phyloP scores from a whole-genome alignment of 2,888 invertebrate genomes.

The Maniola hyperantus region DNA sequence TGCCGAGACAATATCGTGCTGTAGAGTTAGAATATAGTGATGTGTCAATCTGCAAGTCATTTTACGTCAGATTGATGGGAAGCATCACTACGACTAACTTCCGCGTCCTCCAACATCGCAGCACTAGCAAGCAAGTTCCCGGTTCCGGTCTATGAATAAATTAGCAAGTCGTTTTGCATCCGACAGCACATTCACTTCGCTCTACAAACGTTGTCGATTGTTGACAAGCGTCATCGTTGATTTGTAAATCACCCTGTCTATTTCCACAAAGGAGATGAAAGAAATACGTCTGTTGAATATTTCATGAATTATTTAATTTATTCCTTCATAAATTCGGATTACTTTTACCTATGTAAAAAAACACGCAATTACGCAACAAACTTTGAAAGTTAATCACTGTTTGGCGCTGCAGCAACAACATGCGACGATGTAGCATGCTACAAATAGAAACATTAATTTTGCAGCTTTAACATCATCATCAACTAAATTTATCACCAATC shows the following conservation, averaged over 20 bases:
- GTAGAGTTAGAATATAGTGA: no score
- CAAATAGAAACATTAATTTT: no score
- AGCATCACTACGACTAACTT: conserved; percentile 5
- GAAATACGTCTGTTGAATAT: conserved; percentile 5
- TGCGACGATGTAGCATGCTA: no score
- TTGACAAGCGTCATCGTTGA: not conserved
- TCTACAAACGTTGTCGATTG: not conserved
- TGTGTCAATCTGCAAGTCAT: no score
- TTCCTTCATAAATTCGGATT: not conserved
- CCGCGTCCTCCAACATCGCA: conserved; percentile 2
- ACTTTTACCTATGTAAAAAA: no score
- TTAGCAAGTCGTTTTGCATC: conserved; percentile 14
- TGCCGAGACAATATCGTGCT: no score
- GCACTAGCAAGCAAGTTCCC: conserved; percentile 4
- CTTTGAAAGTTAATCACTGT: no score
- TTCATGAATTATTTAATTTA: conserved; percentile 6
- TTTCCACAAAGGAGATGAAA: not conserved
- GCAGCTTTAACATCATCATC: no score
- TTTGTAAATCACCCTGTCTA: not conserved
- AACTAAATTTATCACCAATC: no score
- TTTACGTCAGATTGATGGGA: not conserved
- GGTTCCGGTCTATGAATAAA: conserved; percentile 19
- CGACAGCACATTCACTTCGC: conserved; percentile 21
- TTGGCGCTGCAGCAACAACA: no score
- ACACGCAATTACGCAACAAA: no score